Percentiles rank a stretch among this genome's conserved stretches.
These are phyloP conservation scores for Andrena camellia DNA, from an alignment of 2,888 invertebrate species.

Conservation along the genomic window DNA sequence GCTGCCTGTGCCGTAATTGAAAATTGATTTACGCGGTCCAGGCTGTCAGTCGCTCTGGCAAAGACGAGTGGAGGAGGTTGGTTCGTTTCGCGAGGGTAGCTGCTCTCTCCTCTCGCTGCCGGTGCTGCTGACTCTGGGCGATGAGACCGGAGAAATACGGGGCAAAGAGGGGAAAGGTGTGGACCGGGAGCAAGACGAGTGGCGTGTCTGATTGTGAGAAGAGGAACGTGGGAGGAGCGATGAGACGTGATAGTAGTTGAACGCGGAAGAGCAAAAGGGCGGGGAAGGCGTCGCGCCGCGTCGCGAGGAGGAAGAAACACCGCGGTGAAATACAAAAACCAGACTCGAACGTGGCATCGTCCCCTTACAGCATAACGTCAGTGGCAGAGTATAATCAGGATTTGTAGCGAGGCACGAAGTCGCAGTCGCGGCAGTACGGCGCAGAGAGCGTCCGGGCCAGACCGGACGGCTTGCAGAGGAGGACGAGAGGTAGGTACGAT, in stretches of 20 bases:
- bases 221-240: conserved; percentile 64
- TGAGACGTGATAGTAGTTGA: conserved; percentile 32
- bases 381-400: conserved; percentile 86
- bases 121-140: conserved; percentile 34
- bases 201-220: conserved; percentile 10
- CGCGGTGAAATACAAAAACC: conserved; percentile 83
- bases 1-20: conserved; percentile 83
- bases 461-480: conserved; percentile 40
- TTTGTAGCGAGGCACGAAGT: conserved; percentile 84
- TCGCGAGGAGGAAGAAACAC: conserved; percentile 48
- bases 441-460: conserved; percentile 57
- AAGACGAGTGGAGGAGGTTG: conserved; percentile 79
- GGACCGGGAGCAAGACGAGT: conserved; percentile 33
- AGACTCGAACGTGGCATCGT: conserved; percentile 82
- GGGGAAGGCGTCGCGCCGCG: conserved; percentile 20
- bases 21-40: conserved; percentile 86
- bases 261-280: conserved; percentile 54
- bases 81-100: conserved; percentile 63
- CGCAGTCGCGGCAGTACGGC: conserved; percentile 63
- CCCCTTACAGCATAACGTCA: conserved; percentile 84
- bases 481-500: conserved; percentile 47
- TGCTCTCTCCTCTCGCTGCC: conserved; percentile 38
- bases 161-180: conserved; percentile 37
- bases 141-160: conserved; percentile 45
- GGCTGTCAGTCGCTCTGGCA: conserved; percentile 83